These are phyloP conservation scores for Stenodera caucasica DNA, from an alignment of 2,888 invertebrate species.

Conservation along the genomic window DNA sequence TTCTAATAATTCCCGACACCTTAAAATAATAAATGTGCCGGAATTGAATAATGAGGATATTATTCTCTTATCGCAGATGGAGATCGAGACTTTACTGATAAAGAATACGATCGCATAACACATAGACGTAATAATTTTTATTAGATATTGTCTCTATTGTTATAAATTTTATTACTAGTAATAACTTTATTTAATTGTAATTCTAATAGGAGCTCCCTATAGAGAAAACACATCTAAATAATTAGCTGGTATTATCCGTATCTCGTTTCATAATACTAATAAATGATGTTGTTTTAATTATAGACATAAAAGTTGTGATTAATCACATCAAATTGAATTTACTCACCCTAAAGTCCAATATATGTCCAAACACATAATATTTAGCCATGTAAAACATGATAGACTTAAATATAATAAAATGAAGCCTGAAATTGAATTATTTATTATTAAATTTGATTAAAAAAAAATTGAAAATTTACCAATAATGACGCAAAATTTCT, in stretches of 20 bases:
- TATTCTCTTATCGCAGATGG: too few relatives aligned
- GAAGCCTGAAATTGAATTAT: conserved; percentile 35
- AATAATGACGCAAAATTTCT: conserved; percentile 21
- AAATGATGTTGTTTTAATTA: background rate
- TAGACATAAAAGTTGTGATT: background rate
- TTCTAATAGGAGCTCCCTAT: background rate
- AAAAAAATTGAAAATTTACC: conserved; percentile 25
- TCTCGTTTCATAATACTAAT: background rate
- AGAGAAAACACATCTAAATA: background rate
- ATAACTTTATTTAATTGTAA: background rate
- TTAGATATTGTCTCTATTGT: background rate
- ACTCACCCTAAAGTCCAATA: conserved; percentile 43
- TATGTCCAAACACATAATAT: conserved; percentile 43
- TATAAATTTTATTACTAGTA: background rate
- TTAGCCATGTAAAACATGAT: conserved; percentile 40
- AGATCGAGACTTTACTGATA: too few relatives aligned
- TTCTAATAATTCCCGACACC: too few relatives aligned
- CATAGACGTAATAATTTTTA: too few relatives aligned
- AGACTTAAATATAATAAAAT: conserved; percentile 34
- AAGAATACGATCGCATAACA: too few relatives aligned
- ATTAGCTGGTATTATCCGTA: background rate
- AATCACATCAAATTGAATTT: background rate
- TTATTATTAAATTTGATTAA: too few relatives aligned
- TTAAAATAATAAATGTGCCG: too few relatives aligned
- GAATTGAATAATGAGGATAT: too few relatives aligned